A percentile compares a stretch with the other conserved stretches of the same genome.
Conservation (phyloP, 2,888 invertebrate genomes). For the Hermaeophaga mercurialis region DNA sequence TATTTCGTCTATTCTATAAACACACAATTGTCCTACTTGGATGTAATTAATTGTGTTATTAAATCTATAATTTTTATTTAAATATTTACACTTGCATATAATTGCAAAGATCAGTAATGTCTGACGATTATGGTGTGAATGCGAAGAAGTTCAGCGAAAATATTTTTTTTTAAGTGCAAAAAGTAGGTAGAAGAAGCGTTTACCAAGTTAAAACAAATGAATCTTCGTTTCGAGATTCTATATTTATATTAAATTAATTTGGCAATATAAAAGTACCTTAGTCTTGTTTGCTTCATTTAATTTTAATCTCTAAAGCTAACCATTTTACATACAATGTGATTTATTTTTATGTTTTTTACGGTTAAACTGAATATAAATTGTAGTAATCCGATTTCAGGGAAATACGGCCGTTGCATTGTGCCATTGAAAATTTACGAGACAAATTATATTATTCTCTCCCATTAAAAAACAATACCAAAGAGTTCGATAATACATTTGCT, state of each 20-base stretch:
- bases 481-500: too few relatives aligned
- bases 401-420: neutral
- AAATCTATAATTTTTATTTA: too few relatives aligned
- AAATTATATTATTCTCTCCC: neutral
- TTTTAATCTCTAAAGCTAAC: slow-evolving; percentile 12
- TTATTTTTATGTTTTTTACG: slow-evolving; percentile 13
- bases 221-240: neutral
- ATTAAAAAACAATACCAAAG: too few relatives aligned
- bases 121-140: too few relatives aligned
- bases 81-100: too few relatives aligned
- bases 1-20: too few relatives aligned
- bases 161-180: too few relatives aligned
- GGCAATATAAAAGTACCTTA: slow-evolving; percentile 12
- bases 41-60: too few relatives aligned
- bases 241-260: slow-evolving; percentile 11
- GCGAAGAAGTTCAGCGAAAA: too few relatives aligned
- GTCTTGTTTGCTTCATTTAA: slow-evolving; percentile 13
- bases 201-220: neutral
- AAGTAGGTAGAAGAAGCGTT: neutral
- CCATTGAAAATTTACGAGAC: neutral
- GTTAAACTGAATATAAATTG: slow-evolving; percentile 12
- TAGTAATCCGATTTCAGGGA: slow-evolving; percentile 3
- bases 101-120: too few relatives aligned
- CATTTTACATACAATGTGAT: slow-evolving; percentile 4
- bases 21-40: too few relatives aligned